Base-by-base conservation (phyloP, 1,140 invertebrate genomes). In the Globodera ellingtonae region DNA sequence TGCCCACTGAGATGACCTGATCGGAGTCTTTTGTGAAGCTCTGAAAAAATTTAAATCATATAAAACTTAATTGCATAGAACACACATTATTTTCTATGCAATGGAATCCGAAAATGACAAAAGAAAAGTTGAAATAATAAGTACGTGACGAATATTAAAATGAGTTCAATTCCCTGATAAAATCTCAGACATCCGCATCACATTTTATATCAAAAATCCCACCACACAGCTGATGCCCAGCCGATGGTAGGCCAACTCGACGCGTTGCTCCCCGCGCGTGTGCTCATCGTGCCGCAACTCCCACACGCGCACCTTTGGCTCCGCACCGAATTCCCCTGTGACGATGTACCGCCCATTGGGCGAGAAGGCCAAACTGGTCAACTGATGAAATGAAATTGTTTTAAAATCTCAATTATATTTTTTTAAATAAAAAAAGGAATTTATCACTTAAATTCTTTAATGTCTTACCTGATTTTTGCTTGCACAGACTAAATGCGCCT, bases 1-100 rank as follows among this genome's bases (percentile, higher is more conserved):
- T 88, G 24, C 85, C 85, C 52, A 86, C 85, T 18, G 85, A 86
- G 47, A 86, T 83, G 18, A 86, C 44, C 70, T 88, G 85, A 21
- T 80, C 81, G 35, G 75, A 75, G 69, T 87, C 83, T n/a, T 69
- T n/a, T 9, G 85, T 75, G 70, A 86, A 86, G 47, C 72, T 48
- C 83, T 84, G 71, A 83, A 87, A 62, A 70, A 8, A 59, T 59
- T 59, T 35, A 59, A 59, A 59, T 52, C 5, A 15, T 52, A 71
- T 46, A 67, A 65, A 69, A 69, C 7, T 73, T 15, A 24, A 24
- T 24, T 24, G 24, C 1, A 24, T 24, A 24, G 24, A 77, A 48
- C 24, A 66, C 24, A 66, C 59, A 35, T 18, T 13, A 15, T 24
- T 78, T 69, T 15, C 35, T 35, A 35, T 35, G 35, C 3, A 0